phyloP scores from a whole-genome alignment of 2,113 vertebrate species.

The Grallaria varia region DNA sequence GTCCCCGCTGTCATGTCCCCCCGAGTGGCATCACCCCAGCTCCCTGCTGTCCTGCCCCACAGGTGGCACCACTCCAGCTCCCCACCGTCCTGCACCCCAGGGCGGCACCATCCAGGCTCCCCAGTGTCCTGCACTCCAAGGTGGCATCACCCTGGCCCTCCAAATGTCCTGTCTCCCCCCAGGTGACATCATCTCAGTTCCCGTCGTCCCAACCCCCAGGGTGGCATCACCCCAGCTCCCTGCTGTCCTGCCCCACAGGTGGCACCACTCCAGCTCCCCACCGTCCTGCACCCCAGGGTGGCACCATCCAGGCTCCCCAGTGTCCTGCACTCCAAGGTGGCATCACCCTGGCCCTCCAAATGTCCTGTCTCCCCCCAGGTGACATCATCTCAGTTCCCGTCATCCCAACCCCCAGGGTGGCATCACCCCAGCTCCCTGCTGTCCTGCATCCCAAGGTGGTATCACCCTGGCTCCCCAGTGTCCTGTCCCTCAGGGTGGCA shows the following conservation, averaged over 20 bases:
- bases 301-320: background rate
- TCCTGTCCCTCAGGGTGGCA: background rate
- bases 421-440: background rate
- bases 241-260: background rate
- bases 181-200: accelerated
- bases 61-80: background rate
- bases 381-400: background rate
- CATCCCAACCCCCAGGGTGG: background rate
- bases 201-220: background rate
- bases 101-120: too few relatives aligned
- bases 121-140: accelerated
- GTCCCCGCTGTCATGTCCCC: background rate
- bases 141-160: accelerated
- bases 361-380: too few relatives aligned
- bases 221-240: background rate
- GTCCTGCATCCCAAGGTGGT: background rate
- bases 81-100: too few relatives aligned
- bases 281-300: background rate
- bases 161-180: accelerated
- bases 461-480: accelerated
- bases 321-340: background rate
- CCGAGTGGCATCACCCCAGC: background rate
- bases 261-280: background rate
- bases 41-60: background rate
- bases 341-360: too few relatives aligned